A percentile compares a stretch with the other conserved stretches of the same genome.
phyloP scores from a whole-genome alignment of 2,797 vertebrate genomes.

The Rousettus madagascariensis region DNA sequence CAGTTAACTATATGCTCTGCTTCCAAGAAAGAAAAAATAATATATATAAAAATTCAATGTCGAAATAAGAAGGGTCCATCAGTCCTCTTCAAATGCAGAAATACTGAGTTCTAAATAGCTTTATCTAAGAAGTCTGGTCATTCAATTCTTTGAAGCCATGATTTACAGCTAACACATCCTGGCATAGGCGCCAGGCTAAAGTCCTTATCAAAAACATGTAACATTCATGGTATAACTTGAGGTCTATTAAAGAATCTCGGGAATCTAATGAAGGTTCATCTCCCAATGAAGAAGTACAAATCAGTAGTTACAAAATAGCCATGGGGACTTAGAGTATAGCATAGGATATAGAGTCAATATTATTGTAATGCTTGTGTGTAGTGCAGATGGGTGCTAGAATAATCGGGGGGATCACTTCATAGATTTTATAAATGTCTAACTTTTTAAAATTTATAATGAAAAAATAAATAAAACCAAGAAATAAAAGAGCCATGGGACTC shows the following conservation, averaged over 20 bases:
- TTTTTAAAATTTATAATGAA: no score
- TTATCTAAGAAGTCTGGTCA: neutral
- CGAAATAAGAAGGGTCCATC: neutral
- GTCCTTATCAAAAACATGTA: neutral
- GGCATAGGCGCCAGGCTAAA: neutral
- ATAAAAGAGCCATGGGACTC: neutral
- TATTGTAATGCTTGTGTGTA: no score
- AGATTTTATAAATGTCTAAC: no score
- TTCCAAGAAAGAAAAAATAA: neutral
- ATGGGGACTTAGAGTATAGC: no score
- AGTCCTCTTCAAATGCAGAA: constrained; percentile 6
- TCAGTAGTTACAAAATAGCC: no score
- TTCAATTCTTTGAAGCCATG: neutral
- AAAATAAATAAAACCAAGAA: no score
- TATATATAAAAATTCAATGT: neutral
- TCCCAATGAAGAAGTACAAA: no score
- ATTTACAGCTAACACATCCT: neutral
- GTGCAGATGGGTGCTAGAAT: no score
- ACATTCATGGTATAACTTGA: neutral
- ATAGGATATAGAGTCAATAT: no score
- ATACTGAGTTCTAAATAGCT: neutral
- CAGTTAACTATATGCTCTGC: neutral
- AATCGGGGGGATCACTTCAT: no score
- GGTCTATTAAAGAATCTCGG: neutral
- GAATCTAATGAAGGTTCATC: neutral